Evolutionary conservation across 2,888 invertebrate species (phyloP), one percentile per base, ranked within the genome.

Genomic region (Phragmatobia fuliginosa): DNA sequence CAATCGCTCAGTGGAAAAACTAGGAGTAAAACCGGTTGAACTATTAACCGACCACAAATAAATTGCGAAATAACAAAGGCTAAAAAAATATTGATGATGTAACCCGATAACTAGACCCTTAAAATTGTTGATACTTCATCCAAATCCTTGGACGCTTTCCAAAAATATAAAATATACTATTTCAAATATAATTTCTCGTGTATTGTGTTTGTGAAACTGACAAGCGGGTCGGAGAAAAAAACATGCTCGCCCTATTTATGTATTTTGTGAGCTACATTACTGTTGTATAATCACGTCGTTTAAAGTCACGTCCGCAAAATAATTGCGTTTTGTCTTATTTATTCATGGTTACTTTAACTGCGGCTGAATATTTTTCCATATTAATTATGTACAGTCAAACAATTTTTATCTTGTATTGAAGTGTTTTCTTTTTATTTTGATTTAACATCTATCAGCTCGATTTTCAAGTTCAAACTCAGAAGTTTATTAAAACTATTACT

Each of bases 341-440:
- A 76, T 80, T 80, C 76, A 69, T 73, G 69, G 72, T 76, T 76
- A 65, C 71, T 63, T 73, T 80, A 81, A 74, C 74, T 73, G 72
- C 59, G 73, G 76, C 67, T 71, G 79, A 76, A 80, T 81, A 78
- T 74, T 71, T 79, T 81, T 78, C 75, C 79, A 78, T 80, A 71
- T 68, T 60, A 60, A 66, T 60, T 49, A 52, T 45, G 16, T 33
- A 64, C 21, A 32, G 21, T 16, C 1, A 56, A 38, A 56, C 4
- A 36, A 18, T 65, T 52, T 33, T 28, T 56, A 25, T 33, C 62
- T 31, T 31, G 6, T 16, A 28, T n/a, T n/a, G n/a, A n/a, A n/a
- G n/a, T n/a, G n/a, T n/a, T n/a, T n/a, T n/a, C n/a, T n/a, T n/a
- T n/a, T n/a, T n/a, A n/a, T n/a, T n/a, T n/a, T n/a, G n/a, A n/a